Conservation (phyloP, 2,113 vertebrate genomes). For the Cochlearius cochlearius region DNA sequence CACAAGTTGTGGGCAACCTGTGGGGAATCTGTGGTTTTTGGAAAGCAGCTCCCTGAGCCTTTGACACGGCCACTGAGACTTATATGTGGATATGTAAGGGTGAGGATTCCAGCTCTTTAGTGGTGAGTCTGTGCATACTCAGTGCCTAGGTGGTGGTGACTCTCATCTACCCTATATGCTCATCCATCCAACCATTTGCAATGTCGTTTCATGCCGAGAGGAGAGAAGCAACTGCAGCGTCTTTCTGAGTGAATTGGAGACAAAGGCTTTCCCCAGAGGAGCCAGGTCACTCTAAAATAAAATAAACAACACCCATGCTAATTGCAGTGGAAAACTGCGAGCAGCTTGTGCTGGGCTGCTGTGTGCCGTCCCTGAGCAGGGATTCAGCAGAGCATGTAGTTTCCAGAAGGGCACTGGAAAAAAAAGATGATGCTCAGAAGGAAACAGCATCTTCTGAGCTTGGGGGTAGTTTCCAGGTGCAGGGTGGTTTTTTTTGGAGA, state of each 20-base stretch:
- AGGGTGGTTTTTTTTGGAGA: not conserved
- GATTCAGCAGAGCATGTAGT: not conserved
- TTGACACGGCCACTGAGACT: not conserved
- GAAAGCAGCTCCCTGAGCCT: not conserved
- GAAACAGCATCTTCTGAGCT: not conserved
- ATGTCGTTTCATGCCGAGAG: not conserved
- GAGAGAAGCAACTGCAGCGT: not conserved
- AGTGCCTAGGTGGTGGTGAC: not conserved
- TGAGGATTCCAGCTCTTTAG: not conserved
- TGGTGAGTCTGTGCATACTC: not conserved
- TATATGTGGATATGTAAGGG: not conserved
- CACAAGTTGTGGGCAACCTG: not conserved
- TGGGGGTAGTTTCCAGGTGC: not conserved
- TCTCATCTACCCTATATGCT: not conserved
- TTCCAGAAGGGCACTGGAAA: not conserved
- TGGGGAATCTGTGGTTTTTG: not conserved
- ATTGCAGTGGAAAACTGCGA: not conserved
- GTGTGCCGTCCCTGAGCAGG: not conserved
- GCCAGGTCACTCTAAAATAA: not conserved
- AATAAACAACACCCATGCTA: constrained; percentile 22
- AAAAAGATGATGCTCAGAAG: not conserved
- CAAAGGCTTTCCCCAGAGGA: not conserved
- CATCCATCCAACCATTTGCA: not conserved
- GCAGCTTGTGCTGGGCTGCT: not conserved
- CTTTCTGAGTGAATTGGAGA: not conserved